Percentiles rank a stretch among this genome's conserved stretches.
phyloP scores from a whole-genome alignment of 2,113 vertebrate species.

The Gnathonemus echidnorhynchus region DNA sequence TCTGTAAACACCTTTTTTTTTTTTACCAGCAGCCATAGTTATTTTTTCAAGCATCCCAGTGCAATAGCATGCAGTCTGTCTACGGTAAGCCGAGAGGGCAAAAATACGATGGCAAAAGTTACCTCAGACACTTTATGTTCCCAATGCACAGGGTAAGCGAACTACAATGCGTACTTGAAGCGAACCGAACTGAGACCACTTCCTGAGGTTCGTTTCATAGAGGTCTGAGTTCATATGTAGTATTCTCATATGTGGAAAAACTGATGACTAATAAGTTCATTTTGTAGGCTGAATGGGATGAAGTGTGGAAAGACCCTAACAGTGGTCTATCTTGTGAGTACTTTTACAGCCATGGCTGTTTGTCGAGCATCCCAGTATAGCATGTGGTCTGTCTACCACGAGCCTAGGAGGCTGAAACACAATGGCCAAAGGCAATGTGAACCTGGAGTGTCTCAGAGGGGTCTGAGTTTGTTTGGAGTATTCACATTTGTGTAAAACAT shows the following conservation, averaged over 20 bases:
- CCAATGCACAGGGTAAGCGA: too few relatives aligned
- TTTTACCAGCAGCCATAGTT: neutral
- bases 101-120: neutral
- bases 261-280: neutral
- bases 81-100: neutral
- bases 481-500: neutral
- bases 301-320: neutral
- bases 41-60: neutral
- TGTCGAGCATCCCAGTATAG: neutral
- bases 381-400: neutral
- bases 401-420: neutral
- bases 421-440: neutral
- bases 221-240: neutral
- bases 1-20: too few relatives aligned
- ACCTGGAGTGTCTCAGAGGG: neutral
- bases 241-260: neutral
- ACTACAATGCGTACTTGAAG: too few relatives aligned
- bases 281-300: neutral
- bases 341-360: neutral
- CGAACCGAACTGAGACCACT: neutral
- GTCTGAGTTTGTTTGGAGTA: neutral
- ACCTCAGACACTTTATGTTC: neutral
- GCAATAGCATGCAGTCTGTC: neutral
- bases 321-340: neutral
- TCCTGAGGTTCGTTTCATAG: neutral